Conservation (phyloP, 2,888 invertebrate species). For the Clivina fossor region DNA sequence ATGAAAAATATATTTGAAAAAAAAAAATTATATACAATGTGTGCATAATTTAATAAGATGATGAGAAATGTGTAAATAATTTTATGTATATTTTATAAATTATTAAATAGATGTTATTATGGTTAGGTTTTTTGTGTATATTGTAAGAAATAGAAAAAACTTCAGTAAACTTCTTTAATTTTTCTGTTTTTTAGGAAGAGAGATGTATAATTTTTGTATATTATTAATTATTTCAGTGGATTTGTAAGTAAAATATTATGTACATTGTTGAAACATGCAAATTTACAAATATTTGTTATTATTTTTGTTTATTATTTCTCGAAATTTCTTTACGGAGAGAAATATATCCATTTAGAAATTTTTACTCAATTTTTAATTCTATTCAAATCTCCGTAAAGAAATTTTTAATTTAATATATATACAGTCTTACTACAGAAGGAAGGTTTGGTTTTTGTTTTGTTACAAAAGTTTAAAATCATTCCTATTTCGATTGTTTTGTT, state of each 20-base stretch:
- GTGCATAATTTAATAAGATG: conserved; percentile 24
- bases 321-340: conserved; percentile 31
- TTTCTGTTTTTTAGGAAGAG: too few species aligned
- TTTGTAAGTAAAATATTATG: too few species aligned
- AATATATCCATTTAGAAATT: too few species aligned
- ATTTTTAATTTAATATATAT: too few species aligned
- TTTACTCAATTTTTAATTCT: too few species aligned
- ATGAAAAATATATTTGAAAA: conserved; percentile 6
- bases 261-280: conserved; percentile 30
- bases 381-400: too few species aligned
- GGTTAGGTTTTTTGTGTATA: conserved; percentile 33
- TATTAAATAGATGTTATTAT: conserved; percentile 29
- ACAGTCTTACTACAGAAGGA: too few species aligned
- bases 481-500: too few species aligned
- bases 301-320: conserved; percentile 17
- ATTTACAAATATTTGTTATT: conserved; percentile 4
- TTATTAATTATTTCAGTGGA: too few species aligned
- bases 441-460: too few species aligned
- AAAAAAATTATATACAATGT: conserved; percentile 19
- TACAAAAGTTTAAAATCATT: too few species aligned
- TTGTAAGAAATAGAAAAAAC: conserved; percentile 16
- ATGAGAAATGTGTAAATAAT: conserved; percentile 28
- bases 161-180: too few species aligned
- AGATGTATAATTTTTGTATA: conserved; percentile 33
- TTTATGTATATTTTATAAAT: conserved; percentile 34